These are phyloP conservation scores for Sebastes wilsoni DNA, from an alignment of 2,797 vertebrate genomes.

Conservation along the genomic window DNA sequence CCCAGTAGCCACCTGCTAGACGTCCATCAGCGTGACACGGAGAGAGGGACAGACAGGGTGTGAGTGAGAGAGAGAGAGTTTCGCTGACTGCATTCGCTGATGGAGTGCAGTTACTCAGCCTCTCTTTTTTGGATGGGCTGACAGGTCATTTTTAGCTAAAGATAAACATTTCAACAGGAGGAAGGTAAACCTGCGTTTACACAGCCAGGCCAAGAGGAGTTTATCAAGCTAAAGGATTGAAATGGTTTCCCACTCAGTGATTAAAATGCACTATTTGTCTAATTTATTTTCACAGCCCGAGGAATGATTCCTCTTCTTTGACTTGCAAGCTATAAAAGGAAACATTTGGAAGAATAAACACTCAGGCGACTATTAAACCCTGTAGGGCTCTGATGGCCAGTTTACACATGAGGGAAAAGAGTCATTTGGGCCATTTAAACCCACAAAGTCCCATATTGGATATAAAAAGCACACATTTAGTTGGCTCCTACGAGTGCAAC, in stretches of 20 bases:
- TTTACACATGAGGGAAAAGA: not conserved
- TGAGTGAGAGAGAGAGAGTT: slow-evolving; percentile 23
- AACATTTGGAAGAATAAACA: not conserved
- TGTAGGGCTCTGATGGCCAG: not conserved
- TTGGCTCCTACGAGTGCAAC: not conserved
- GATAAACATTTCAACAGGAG: slow-evolving; percentile 25
- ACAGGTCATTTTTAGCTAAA: slow-evolving; percentile 33
- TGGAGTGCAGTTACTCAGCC: slow-evolving; percentile 4
- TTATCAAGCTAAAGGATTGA: slow-evolving; percentile 12
- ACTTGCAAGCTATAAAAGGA: not conserved
- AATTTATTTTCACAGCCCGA: slow-evolving; percentile 5
- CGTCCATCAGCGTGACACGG: slow-evolving; percentile 58
- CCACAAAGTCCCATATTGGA: not conserved
- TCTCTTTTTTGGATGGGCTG: slow-evolving; percentile 15
- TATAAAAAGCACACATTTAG: not conserved
- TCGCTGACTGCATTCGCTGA: slow-evolving; percentile 34
- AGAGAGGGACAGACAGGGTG: slow-evolving; percentile 31
- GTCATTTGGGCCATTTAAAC: not conserved
- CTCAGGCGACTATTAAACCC: not conserved
- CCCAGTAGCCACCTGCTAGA: slow-evolving; percentile 79
- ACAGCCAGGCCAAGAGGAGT: not conserved
- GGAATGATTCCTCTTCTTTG: slow-evolving; percentile 11
- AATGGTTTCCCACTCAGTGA: slow-evolving; percentile 27
- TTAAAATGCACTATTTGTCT: slow-evolving; percentile 18
- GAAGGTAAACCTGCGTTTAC: slow-evolving; percentile 10